phyloP scores from a whole-genome alignment of 2,113 vertebrate genomes.

The Phalacrocorax aristotelis region DNA sequence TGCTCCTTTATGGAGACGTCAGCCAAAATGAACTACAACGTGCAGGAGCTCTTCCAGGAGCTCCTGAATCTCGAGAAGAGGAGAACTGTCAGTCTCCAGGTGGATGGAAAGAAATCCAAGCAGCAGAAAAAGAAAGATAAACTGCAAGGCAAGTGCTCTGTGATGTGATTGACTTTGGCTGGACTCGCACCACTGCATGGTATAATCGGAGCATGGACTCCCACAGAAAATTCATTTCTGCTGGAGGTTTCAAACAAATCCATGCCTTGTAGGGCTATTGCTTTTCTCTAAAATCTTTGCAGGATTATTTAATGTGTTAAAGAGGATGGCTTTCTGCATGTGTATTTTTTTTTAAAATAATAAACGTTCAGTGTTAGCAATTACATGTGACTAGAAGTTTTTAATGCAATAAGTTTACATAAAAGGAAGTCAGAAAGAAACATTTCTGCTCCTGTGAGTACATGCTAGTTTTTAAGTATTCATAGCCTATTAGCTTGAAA shows the following conservation, averaged over 20 bases:
- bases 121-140: constrained; percentile 65
- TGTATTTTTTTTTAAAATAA: constrained; percentile 23
- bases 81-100: constrained; percentile 62
- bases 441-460: neutral
- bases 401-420: neutral
- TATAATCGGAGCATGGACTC: neutral
- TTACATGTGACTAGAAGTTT: neutral
- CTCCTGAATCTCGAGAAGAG: constrained; percentile 73
- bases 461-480: neutral
- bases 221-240: neutral
- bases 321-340: constrained; percentile 44
- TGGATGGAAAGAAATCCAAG: constrained; percentile 71
- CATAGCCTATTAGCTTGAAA: neutral
- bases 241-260: neutral
- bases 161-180: constrained; percentile 65
- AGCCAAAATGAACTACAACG: constrained; percentile 70
- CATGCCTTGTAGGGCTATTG: neutral
- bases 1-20: constrained; percentile 78
- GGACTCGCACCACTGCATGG: neutral
- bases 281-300: neutral
- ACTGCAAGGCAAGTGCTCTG: constrained; percentile 72
- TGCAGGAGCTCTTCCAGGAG: constrained; percentile 77
- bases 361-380: neutral
- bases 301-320: neutral
- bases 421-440: neutral